Percentiles rank a stretch among this genome's conserved stretches.
phyloP scores from a whole-genome alignment of 1,140 invertebrate genomes.

The Rhopalosiphum maidis region DNA sequence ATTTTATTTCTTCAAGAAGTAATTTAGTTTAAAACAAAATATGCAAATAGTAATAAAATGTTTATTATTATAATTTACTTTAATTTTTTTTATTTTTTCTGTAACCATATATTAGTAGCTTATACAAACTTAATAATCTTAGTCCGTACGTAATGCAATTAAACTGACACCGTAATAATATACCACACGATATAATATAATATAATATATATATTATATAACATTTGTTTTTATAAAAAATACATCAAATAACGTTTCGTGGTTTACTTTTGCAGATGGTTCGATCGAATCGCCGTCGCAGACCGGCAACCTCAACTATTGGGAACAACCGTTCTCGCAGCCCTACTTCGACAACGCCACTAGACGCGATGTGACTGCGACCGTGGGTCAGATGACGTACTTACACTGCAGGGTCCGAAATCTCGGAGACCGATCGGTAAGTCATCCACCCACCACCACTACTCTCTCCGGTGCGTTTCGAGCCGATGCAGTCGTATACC shows the following conservation, averaged over 20 bases:
- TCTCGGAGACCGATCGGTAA: conserved; percentile 85
- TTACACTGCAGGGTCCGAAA: conserved; percentile 85
- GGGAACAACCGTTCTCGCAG: conserved; percentile 79
- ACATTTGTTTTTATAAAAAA: background rate
- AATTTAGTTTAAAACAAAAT: conserved; percentile 8
- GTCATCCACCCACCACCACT: conserved; percentile 62
- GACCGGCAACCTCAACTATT: conserved; percentile 63
- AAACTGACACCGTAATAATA: conserved; percentile 1
- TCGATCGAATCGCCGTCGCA: conserved; percentile 50
- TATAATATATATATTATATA: background rate
- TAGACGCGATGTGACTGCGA: conserved; percentile 80
- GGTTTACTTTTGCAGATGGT: conserved; percentile 8
- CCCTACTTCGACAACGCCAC: conserved; percentile 91
- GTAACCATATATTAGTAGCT: background rate
- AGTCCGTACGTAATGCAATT: background rate
- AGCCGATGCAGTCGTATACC: background rate
- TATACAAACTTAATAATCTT: background rate
- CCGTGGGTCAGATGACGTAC: conserved; percentile 83
- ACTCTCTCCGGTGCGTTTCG: background rate
- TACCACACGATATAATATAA: background rate
- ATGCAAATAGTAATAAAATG: conserved; percentile 1
- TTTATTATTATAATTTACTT: conserved; percentile 16
- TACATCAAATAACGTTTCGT: background rate
- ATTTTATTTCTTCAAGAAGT: conserved; percentile 17
- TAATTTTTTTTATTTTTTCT: background rate